A percentile compares a stretch with the other conserved stretches of the same genome.
These are phyloP conservation scores for Drosophila punjabiensis DNA, from an alignment of 1,140 invertebrate genomes.

Conservation along the genomic window DNA sequence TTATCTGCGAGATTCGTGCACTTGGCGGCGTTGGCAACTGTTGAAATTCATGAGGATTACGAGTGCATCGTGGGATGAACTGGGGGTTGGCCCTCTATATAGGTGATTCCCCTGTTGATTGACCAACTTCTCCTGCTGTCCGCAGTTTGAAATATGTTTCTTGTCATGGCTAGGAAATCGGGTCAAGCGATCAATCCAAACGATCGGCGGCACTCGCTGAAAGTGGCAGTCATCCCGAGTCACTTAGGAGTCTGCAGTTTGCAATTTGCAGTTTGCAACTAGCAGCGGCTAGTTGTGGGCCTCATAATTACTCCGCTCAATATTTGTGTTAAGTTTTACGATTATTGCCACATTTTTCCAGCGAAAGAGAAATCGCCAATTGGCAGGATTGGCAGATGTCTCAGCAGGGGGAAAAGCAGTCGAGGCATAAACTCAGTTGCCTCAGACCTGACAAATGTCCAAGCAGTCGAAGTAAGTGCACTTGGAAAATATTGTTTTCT, in stretches of 20 bases:
- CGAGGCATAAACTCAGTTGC: conserved; percentile 41
- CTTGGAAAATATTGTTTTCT: neutral
- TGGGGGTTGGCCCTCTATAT: neutral
- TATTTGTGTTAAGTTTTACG: conserved; percentile 80
- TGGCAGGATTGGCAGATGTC: conserved; percentile 62
- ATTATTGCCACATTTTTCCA: conserved; percentile 78
- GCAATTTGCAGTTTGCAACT: conserved; percentile 25
- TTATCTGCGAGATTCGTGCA: conserved; percentile 55
- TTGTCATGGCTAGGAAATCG: conserved; percentile 45
- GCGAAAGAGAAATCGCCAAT: conserved; percentile 78
- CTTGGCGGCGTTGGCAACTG: conserved; percentile 29
- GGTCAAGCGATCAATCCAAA: conserved; percentile 38
- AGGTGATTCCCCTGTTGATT: conserved; percentile 9
- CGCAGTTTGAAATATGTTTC: conserved; percentile 4
- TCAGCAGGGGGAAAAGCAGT: conserved; percentile 50
- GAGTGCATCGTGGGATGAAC: conserved; percentile 33
- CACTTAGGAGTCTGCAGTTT: conserved; percentile 35
- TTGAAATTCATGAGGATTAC: conserved; percentile 40
- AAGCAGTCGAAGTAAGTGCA: conserved; percentile 15
- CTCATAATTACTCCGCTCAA: conserved; percentile 76
- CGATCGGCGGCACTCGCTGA: conserved; percentile 22
- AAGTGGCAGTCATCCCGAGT: conserved; percentile 44
- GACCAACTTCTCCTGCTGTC: conserved; percentile 34
- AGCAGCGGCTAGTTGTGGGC: conserved; percentile 42
- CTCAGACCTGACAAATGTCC: conserved; percentile 26